Evolutionary conservation across 2,113 vertebrate species (phyloP), one percentile per base, ranked within the genome.

Genomic region (Cercocebus atys): DNA sequence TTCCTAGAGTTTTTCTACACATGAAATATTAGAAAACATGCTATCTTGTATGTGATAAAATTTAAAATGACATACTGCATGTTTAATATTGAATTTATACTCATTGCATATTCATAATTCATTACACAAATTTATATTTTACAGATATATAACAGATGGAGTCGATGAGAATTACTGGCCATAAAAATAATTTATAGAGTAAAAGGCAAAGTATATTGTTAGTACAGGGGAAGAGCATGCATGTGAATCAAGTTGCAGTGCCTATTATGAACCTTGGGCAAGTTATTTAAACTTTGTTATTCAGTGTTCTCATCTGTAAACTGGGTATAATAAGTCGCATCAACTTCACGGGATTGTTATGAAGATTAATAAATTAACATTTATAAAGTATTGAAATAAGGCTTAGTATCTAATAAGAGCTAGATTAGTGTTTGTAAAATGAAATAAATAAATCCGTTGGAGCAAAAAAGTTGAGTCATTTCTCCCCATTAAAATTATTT

Each of bases 401-500:
- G 23, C 57, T 43, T 90, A 57, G 6, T 2, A 45, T 86, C 87
- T n/a, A 61, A 64, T 64, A 88, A 91, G 22, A 91, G 18, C 3
- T 59, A 85, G 2, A 32, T 75, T 16, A 92, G 6, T 89, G 82
- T 83, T 79, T 35, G 3, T 47, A 83, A 90, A 83, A 70, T 88
- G 6, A 93, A 88, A 30, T 50, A 93, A 88, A 30, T 50, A 18
- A 70, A 57, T 66, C 2, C 43, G 47, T 55, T 50, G 16, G 27
- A 89, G 2, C 8, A 92, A 93, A 90, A 4, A 23, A 52, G 3
- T 17, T 84, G 52, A 10, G 10, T 23, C 40, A 66, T 91, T 95
- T 95, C 38, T 82, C 12, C n/a, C 38, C 70, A 79, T 66, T 95
- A 12, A 92, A 97, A 90, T 61, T 82, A 90, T 61, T 90, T 86